Evolutionary conservation across 37 sponge, comb jelly and placozoan species (phyloP), one percentile per base, ranked within the genome.

Genomic region (Hexactinellida sp.): DNA sequence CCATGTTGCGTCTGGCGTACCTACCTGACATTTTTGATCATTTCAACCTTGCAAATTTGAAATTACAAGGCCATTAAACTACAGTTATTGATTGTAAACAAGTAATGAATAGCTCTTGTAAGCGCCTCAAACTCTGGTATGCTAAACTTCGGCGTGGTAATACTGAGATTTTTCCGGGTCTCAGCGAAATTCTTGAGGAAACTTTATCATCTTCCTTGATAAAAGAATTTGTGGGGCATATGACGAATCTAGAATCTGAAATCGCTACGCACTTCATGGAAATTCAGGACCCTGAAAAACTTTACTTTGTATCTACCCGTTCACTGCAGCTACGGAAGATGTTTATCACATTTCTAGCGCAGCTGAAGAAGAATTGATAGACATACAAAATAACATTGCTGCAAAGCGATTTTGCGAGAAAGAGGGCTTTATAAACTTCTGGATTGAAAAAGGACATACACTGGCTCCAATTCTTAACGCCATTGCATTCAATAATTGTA

Each of bases 281-380:
- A 63, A 63, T 63, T 25, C 76, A 25, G 76, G 76, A 63, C 19
- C 19, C 34, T 23, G 76, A 63, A 10, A 63, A 63, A 63, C 76
- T 63, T 32, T 21, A 63, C 76, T 63, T 63, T 63, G 76, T 63
- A n/a, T 63, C 25, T 7, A 63, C 76, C 76, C 76, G 34, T 28
- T 63, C 34, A 63, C 76, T 63, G 76, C 76, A 21, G 13, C 76
- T 63, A 63, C 76, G 32, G 76, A 63, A 32, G 76, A 63, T 63
- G 34, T 63, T 28, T 23, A 7, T 63, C 76, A 63, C 34, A 63
- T 63, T 25, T 63, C 76, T 28, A 32, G 30, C 76, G 13, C 76
- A 63, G 76, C 76, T 63, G 34, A 63, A 63, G 76, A 63, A 63
- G 76, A 63, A 63, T 63, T 63, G 76, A 63, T 63, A 32, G 76